Conservation (phyloP, 2,113 vertebrate genomes). For the Podiceps cristatus region DNA sequence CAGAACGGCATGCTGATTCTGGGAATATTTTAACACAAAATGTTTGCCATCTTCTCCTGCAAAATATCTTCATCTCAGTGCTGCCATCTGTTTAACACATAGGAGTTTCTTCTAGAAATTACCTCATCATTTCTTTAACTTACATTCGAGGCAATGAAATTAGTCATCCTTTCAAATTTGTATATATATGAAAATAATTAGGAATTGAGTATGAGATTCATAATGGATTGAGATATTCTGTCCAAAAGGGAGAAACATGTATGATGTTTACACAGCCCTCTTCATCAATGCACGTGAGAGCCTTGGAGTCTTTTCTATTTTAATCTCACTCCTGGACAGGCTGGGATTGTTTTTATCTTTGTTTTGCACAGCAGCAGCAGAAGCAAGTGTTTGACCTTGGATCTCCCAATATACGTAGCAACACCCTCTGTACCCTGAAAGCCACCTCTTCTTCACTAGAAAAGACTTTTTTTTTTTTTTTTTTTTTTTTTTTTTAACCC, state of each 20-base stretch:
- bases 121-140: background rate
- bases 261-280: too few species aligned
- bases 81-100: background rate
- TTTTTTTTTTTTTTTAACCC: background rate
- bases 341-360: background rate
- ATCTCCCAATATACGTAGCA: background rate
- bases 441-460: background rate
- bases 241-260: background rate
- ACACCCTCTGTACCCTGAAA: background rate
- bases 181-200: background rate
- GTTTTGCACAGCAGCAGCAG: background rate
- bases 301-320: background rate
- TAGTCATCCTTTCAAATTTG: background rate
- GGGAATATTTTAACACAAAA: conserved; percentile 32
- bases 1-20: background rate
- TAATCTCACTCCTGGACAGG: background rate
- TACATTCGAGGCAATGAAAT: background rate
- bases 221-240: background rate
- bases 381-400: background rate
- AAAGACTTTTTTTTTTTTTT: background rate
- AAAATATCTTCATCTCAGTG: background rate
- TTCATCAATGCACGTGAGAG: fast-evolving
- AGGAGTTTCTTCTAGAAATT: background rate
- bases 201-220: background rate
- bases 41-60: conserved; percentile 27